Conservation (phyloP, 1,140 invertebrate species). For the Nasonia vitripennis region DNA sequence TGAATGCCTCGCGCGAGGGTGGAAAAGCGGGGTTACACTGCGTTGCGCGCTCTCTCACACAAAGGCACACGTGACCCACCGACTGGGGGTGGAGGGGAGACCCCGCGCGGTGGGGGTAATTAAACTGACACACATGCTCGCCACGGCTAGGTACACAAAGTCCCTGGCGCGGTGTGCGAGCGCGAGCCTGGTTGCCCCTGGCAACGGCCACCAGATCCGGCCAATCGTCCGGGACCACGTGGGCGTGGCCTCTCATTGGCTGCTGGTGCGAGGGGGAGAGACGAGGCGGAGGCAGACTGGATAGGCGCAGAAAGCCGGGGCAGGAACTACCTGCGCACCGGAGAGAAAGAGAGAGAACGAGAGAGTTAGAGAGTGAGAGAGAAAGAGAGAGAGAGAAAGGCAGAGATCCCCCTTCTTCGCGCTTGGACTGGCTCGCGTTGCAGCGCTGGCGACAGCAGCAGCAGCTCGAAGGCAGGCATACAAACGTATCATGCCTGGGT, state of each 20-base stretch:
- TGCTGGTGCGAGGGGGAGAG: constrained; percentile 27
- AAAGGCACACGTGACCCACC: background rate
- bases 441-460: background rate
- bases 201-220: constrained; percentile 69
- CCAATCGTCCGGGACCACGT: constrained; percentile 65
- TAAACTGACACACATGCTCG: constrained; percentile 58
- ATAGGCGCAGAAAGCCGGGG: constrained; percentile 28
- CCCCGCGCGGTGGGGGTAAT: constrained; percentile 68
- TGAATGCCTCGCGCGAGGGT: background rate
- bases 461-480: constrained; percentile 55
- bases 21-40: background rate
- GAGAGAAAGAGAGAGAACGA: constrained; percentile 19
- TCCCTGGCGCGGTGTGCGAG: constrained; percentile 58
- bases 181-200: constrained; percentile 62
- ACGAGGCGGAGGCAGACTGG: constrained; percentile 19
- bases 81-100: constrained; percentile 44
- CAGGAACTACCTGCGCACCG: background rate
- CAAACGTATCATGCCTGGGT: constrained; percentile 75
- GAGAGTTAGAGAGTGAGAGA: constrained; percentile 51
- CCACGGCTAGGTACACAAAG: constrained; percentile 45
- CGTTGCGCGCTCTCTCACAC: too few relatives aligned
- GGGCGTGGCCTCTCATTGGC: constrained; percentile 71
- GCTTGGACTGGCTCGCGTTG: background rate
- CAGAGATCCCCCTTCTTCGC: background rate
- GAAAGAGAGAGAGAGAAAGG: constrained; percentile 40